These are phyloP conservation scores for Sapayoa aenigma DNA, from an alignment of 2,113 vertebrate genomes.

Conservation along the genomic window DNA sequence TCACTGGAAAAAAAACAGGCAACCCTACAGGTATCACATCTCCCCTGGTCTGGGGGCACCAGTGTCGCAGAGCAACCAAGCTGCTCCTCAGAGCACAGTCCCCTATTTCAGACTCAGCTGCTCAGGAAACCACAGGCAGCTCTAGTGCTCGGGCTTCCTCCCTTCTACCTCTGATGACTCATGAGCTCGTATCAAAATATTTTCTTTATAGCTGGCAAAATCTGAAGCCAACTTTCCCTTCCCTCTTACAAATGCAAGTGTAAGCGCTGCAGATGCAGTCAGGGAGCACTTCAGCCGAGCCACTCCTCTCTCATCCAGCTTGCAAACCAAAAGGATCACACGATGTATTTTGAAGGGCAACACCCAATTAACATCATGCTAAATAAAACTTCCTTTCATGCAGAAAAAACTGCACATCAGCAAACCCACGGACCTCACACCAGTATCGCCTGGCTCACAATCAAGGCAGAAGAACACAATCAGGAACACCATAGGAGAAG, in stretches of 20 bases:
- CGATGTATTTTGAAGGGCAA: not conserved
- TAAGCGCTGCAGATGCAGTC: not conserved
- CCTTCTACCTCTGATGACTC: constrained; percentile 20
- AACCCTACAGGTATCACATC: rapidly evolving
- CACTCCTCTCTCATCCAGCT: not conserved
- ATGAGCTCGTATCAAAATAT: constrained; percentile 45
- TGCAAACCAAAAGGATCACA: not conserved
- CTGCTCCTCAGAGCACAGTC: not conserved
- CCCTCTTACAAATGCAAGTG: not conserved
- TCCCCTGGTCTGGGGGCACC: not conserved
- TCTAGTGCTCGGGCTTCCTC: not conserved
- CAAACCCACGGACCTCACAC: not conserved
- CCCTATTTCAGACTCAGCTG: rapidly evolving
- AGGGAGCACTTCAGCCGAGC: not conserved
- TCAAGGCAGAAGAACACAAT: not conserved
- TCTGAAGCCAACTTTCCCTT: not conserved
- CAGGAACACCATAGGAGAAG: rapidly evolving
- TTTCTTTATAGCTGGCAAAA: constrained; percentile 35
- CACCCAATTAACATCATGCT: not conserved
- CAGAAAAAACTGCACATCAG: not conserved
- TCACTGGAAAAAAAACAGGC: rapidly evolving
- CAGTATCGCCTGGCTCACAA: rapidly evolving
- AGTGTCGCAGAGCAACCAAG: rapidly evolving
- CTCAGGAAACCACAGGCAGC: not conserved
- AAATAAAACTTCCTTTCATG: not conserved